These are phyloP conservation scores for Chionomys nivalis DNA, from an alignment of 2,113 vertebrate species.

Conservation along the genomic window DNA sequence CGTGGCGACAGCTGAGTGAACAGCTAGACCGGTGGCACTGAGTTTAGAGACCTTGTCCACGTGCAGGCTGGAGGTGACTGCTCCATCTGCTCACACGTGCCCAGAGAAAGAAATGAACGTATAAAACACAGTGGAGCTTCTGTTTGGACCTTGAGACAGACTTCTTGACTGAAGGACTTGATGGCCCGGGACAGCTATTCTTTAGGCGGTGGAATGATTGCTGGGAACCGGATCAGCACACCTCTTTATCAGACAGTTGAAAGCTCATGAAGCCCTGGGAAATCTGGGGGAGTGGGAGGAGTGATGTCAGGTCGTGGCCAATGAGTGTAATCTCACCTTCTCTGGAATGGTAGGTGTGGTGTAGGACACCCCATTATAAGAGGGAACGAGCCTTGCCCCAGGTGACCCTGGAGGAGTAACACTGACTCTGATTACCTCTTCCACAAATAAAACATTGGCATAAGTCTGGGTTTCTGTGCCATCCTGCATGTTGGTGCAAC, in stretches of 20 bases:
- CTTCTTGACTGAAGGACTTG: background rate
- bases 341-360: background rate
- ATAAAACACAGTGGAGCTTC: background rate
- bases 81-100: background rate
- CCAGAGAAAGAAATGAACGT: background rate
- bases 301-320: background rate
- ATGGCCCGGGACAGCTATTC: background rate
- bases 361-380: background rate
- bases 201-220: background rate
- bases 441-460: background rate
- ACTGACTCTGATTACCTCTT: background rate
- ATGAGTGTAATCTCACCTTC: background rate
- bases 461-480: background rate
- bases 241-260: background rate
- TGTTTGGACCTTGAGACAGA: constrained; percentile 22
- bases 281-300: background rate
- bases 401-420: background rate
- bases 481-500: background rate
- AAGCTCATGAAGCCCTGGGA: background rate
- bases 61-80: background rate
- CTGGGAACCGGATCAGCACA: background rate
- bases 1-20: background rate
- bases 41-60: background rate
- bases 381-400: background rate
- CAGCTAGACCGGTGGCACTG: no score